Base-by-base conservation (phyloP, 2,888 invertebrate species). In the Cantharis nigra region DNA sequence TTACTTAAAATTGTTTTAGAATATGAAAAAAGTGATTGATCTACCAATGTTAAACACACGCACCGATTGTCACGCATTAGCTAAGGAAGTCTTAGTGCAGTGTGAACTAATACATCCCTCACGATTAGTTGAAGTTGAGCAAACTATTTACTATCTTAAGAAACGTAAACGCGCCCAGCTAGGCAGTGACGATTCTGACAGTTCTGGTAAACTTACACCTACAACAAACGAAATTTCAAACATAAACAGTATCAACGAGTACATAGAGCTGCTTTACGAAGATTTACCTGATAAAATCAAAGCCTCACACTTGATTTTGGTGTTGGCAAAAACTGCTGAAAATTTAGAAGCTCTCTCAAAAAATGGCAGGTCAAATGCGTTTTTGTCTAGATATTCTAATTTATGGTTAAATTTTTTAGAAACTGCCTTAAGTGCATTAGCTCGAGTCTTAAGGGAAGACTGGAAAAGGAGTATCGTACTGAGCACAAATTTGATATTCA, bases 401-500 rank as follows among this genome's bases (percentile, higher is more conserved):
- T 20, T 70, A 62, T 70, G 13, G 13, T 69, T 13, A 23, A 23
- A 30, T 89, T 49, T n/a, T 91, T 82, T 89, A 96, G 96, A 99
- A 90, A 97, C 97, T 63, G 92, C 98, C 74, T 91, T 99, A 71
- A 98, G 98, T 90, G 99, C 98, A 63, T 90, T 99, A 83, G 96
- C 98, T 11, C 92, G 99, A 86, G 98, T 99, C 33, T 90, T 99
- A 74, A 92, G 98, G 82, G 99, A 99, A 90, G 99, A 99, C 89
- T 99, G 98, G 96, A 96, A 96, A 89, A 94, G 96, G 87, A 98
- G 97, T 88, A 94, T 98, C 85, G 98, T 99, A 87, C 90, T 99
- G 77, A 97, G 98, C 83, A 98, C 97, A 83, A 98, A 98, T 89
- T 96, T 99, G 86, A 95, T 98, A 81, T 97, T 97, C 87, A 96